These are phyloP conservation scores for Xyliphius kryptos DNA, from an alignment of 2,113 vertebrate genomes.

Conservation along the genomic window DNA sequence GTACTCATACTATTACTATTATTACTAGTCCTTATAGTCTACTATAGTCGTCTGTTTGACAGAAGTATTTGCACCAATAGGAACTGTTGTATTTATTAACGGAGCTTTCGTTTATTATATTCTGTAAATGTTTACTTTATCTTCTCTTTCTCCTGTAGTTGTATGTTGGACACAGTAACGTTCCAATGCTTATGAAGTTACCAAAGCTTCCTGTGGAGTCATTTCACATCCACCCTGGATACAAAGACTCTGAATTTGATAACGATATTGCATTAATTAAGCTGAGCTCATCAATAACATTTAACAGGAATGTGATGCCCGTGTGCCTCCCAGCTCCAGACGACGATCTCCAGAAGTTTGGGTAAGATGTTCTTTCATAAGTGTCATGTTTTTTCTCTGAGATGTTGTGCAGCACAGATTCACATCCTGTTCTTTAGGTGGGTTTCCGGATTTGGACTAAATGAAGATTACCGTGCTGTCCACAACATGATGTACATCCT, in stretches of 20 bases:
- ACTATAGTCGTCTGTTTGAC: no score
- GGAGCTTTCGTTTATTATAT: no score
- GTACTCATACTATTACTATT: no score
- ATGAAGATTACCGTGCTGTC: conserved; percentile 45
- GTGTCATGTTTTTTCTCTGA: no score
- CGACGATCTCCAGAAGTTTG: neutral
- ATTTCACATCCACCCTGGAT: conserved; percentile 29
- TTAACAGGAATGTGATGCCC: conserved; percentile 21
- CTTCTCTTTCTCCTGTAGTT: conserved; percentile 7
- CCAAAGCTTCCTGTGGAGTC: neutral
- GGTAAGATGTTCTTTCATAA: conserved; percentile 10
- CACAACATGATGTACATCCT: conserved; percentile 71
- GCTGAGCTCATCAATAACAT: conserved; percentile 11
- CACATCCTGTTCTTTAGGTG: conserved; percentile 7
- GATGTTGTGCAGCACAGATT: neutral
- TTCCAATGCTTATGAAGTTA: neutral
- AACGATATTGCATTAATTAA: conserved; percentile 38
- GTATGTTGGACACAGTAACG: conserved; percentile 6
- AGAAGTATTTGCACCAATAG: no score
- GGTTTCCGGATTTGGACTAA: conserved; percentile 31
- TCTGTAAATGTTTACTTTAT: no score
- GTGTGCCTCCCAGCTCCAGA: conserved; percentile 32
- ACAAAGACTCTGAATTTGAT: conserved; percentile 1
- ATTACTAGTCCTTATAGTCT: no score
- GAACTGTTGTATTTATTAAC: no score